Evolutionary conservation across 2,113 vertebrate species (phyloP).

Genomic region (Nothobranchius kuhntae): DNA sequence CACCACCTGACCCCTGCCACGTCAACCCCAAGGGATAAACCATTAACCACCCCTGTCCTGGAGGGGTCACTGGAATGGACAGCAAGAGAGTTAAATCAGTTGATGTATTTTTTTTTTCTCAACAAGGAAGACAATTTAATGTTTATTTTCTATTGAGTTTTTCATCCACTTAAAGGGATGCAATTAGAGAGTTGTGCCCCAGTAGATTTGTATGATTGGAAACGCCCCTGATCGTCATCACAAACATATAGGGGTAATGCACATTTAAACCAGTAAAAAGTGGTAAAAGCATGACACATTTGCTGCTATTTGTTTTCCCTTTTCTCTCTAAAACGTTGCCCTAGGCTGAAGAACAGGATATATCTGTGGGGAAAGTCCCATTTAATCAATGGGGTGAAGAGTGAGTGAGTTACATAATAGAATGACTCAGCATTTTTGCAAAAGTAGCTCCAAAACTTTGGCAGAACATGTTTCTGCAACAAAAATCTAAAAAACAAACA

Average conservation of each 20-base stretch:
- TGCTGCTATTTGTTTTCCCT: neutral
- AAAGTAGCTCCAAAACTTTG: neutral
- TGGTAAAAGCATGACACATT: too few relatives aligned
- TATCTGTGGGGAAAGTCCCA: neutral
- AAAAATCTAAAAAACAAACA: neutral
- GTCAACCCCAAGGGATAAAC: too few relatives aligned
- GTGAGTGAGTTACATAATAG: conserved; percentile 8
- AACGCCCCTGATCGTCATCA: too few relatives aligned
- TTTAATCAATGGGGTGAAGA: neutral
- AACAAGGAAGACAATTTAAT: neutral
- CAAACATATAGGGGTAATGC: too few relatives aligned
- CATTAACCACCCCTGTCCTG: too few relatives aligned
- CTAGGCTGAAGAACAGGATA: neutral
- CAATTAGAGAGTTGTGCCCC: neutral
- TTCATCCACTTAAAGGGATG: neutral
- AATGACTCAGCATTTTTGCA: conserved; percentile 22
- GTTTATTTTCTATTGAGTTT: neutral
- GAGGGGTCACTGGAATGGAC: too few relatives aligned
- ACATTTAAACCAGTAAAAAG: too few relatives aligned
- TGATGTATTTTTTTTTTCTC: too few relatives aligned
- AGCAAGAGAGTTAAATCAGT: too few relatives aligned
- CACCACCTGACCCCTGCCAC: too few relatives aligned
- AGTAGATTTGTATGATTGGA: too few relatives aligned
- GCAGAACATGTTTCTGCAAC: neutral
- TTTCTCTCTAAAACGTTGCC: too few relatives aligned